Conservation (phyloP, 2,888 invertebrate genomes). For the Limnephilus lunatus region DNA sequence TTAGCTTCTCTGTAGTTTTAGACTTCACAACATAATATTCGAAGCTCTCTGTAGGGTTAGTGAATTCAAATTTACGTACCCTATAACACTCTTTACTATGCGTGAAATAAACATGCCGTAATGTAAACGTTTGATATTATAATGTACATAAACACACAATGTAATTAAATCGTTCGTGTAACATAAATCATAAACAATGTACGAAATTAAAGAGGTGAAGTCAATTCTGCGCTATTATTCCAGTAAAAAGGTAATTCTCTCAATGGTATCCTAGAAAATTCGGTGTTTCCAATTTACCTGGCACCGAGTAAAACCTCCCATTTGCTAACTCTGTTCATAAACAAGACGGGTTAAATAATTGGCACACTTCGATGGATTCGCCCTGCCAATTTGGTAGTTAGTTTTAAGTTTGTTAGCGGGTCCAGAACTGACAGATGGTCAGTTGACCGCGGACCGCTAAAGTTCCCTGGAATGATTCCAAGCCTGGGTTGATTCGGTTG, state of each 20-base stretch:
- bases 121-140: not conserved
- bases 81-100: not conserved
- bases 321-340: not conserved
- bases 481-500: constrained; percentile 27
- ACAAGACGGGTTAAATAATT: not conserved
- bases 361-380: not conserved
- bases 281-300: not conserved
- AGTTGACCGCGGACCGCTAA: constrained; percentile 22
- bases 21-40: too few relatives aligned
- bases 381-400: not conserved
- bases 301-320: not conserved
- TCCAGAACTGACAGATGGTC: constrained; percentile 31
- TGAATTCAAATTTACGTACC: too few relatives aligned
- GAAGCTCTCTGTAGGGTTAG: too few relatives aligned
- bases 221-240: not conserved
- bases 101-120: not conserved
- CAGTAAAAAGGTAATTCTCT: not conserved
- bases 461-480: constrained; percentile 31
- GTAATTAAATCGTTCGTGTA: not conserved
- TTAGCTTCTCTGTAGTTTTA: too few relatives aligned
- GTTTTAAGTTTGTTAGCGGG: not conserved
- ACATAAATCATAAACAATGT: not conserved
- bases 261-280: not conserved
- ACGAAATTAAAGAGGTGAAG: not conserved
- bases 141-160: not conserved